phyloP scores from a whole-genome alignment of 2,797 vertebrate genomes.

The Periparus ater region DNA sequence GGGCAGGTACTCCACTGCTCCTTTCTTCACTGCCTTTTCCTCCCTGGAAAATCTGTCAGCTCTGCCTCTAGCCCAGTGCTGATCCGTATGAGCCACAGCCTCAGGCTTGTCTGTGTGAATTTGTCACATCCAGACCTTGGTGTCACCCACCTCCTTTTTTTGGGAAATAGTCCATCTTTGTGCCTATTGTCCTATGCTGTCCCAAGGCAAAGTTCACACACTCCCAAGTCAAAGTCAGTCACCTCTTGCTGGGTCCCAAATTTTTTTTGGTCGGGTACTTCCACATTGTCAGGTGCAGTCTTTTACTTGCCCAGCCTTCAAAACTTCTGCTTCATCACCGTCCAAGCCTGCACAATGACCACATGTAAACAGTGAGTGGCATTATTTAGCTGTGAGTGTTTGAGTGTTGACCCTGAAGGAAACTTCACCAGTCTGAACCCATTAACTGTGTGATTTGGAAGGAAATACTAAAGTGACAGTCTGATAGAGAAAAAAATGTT shows the following conservation, averaged over 20 bases:
- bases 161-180: background rate
- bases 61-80: background rate
- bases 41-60: background rate
- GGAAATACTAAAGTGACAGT: background rate
- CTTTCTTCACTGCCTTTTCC: background rate
- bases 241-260: background rate
- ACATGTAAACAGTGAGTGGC: background rate
- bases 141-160: background rate
- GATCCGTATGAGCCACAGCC: background rate
- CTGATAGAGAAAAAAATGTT: background rate
- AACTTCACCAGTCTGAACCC: background rate
- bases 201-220: background rate
- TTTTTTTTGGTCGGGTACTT: background rate
- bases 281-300: background rate
- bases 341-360: background rate
- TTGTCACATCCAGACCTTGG: rapidly evolving
- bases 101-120: background rate
- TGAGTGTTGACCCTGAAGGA: background rate
- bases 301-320: background rate
- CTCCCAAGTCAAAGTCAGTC: background rate
- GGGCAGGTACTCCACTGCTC: background rate
- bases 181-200: background rate
- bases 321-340: rapidly evolving
- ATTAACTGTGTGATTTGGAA: background rate
- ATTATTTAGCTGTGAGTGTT: background rate